Evolutionary conservation across 1,140 invertebrate species (phyloP).

Genomic region (Carposina sasakii): DNA sequence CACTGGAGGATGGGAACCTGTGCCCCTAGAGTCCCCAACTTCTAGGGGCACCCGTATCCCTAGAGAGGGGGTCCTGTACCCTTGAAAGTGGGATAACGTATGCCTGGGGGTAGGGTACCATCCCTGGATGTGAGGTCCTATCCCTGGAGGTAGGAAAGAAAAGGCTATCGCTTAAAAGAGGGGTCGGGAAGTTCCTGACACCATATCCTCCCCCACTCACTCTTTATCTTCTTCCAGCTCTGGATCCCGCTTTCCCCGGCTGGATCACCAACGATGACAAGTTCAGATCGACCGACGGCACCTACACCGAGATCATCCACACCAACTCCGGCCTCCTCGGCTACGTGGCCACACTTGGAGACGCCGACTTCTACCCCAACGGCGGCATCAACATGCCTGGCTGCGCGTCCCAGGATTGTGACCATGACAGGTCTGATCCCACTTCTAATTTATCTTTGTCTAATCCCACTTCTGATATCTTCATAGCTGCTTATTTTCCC

Average conservation of each 20-base stretch:
- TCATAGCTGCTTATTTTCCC: too few relatives aligned
- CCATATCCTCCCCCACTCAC: too few relatives aligned
- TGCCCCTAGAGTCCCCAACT: too few relatives aligned
- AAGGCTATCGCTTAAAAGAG: background rate
- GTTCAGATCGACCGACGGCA: constrained; percentile 69
- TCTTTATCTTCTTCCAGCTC: constrained; percentile 33
- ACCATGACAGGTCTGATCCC: constrained; percentile 13
- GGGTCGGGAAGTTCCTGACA: background rate
- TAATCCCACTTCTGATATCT: too few relatives aligned
- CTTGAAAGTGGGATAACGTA: too few relatives aligned
- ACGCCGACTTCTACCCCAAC: constrained; percentile 21
- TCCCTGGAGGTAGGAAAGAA: too few relatives aligned
- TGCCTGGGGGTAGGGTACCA: too few relatives aligned
- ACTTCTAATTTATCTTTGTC: background rate
- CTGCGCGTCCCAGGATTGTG: constrained; percentile 11
- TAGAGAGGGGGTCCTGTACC: too few relatives aligned
- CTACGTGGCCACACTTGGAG: constrained; percentile 10
- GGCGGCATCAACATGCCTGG: constrained; percentile 18
- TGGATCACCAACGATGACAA: constrained; percentile 47
- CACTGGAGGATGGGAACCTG: too few relatives aligned
- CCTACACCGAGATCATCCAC: constrained; percentile 71
- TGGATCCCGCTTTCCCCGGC: constrained; percentile 68
- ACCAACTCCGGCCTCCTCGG: constrained; percentile 55
- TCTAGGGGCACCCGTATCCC: too few relatives aligned
- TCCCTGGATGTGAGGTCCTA: too few relatives aligned